phyloP scores from a whole-genome alignment of 2,888 invertebrate species.

The Acleris emargana region DNA sequence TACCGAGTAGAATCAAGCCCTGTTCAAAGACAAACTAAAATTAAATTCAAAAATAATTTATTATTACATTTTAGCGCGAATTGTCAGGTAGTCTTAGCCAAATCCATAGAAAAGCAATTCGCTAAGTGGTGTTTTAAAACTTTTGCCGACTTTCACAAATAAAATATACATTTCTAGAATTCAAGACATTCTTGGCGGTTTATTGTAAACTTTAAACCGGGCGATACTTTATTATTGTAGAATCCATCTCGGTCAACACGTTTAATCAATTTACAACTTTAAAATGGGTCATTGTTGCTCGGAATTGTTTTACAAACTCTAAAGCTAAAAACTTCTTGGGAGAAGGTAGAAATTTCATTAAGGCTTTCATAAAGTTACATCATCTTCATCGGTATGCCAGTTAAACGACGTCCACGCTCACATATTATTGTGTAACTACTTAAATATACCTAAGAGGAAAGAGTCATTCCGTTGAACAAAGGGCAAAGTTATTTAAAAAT shows the following conservation, averaged over 20 bases:
- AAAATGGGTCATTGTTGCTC: constrained; percentile 1
- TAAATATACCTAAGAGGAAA: too few species aligned
- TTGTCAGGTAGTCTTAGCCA: neutral
- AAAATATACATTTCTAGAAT: neutral
- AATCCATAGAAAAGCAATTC: neutral
- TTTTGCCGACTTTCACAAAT: neutral
- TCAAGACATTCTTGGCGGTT: neutral
- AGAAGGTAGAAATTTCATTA: too few species aligned
- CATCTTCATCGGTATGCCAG: too few species aligned
- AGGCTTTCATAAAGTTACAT: too few species aligned
- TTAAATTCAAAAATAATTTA: too few species aligned
- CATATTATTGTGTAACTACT: too few species aligned
- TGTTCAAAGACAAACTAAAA: too few species aligned
- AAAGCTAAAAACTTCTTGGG: neutral
- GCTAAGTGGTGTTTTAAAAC: neutral
- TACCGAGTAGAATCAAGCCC: too few species aligned
- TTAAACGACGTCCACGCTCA: too few species aligned
- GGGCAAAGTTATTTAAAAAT: neutral
- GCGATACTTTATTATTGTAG: neutral
- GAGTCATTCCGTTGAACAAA: too few species aligned
- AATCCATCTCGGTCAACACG: constrained; percentile 9
- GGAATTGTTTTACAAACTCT: neutral
- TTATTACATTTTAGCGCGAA: too few species aligned
- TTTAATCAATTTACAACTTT: constrained; percentile 19
- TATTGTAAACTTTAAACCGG: neutral